Conservation (phyloP, 2,113 vertebrate genomes). For the Vimba vimba region DNA sequence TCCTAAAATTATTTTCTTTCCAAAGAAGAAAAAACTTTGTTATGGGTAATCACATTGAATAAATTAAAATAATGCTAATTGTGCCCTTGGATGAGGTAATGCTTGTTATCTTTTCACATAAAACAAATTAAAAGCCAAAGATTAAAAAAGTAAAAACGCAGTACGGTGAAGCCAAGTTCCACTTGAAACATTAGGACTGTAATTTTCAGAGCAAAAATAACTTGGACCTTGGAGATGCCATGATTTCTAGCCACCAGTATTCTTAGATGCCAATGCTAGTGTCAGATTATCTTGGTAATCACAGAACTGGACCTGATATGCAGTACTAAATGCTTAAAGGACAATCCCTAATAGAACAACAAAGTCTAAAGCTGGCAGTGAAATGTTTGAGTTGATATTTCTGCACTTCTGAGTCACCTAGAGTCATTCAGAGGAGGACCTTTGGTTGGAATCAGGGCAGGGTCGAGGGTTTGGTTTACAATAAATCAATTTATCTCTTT, state of each 20-base stretch:
- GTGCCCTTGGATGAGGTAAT: neutral
- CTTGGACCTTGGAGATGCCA: constrained; percentile 60
- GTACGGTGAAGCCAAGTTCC: constrained; percentile 52
- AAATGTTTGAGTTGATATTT: neutral
- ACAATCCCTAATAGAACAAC: neutral
- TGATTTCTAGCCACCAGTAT: constrained; percentile 70
- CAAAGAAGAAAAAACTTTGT: no score
- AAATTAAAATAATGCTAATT: neutral
- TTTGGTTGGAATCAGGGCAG: constrained; percentile 42
- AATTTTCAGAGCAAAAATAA: constrained; percentile 80
- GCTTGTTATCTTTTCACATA: neutral
- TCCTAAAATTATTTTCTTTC: neutral
- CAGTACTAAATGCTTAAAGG: neutral
- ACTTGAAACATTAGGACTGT: constrained; percentile 76
- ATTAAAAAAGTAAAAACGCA: constrained; percentile 70
- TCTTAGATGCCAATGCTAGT: constrained; percentile 67
- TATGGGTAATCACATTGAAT: neutral
- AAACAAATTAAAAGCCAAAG: constrained; percentile 30
- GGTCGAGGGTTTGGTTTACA: constrained; percentile 58
- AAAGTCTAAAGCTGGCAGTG: neutral
- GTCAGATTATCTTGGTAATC: constrained; percentile 62
- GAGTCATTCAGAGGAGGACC: constrained; percentile 25
- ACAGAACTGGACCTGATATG: constrained; percentile 27
- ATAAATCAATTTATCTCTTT: constrained; percentile 42
- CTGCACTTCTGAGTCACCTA: neutral